A percentile compares a stretch with the other conserved stretches of the same genome.
These are phyloP conservation scores for Dolichoris vasculosae DNA, from an alignment of 1,140 invertebrate species.

Conservation along the genomic window DNA sequence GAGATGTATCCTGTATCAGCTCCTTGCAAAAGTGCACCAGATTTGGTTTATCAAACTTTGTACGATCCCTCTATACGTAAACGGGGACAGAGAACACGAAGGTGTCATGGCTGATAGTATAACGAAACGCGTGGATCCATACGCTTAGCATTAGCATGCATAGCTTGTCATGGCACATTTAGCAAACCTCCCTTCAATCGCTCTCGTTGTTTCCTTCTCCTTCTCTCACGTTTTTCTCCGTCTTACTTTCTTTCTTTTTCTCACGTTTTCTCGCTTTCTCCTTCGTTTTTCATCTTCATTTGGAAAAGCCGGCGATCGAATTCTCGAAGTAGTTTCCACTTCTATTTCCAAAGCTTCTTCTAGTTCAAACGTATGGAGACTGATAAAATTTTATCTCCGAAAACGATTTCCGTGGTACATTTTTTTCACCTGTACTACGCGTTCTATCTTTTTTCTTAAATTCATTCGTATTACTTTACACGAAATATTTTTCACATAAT, in stretches of 20 bases:
- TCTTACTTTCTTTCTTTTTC: background rate
- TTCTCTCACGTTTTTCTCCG: background rate
- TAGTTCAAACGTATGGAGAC: constrained; percentile 14
- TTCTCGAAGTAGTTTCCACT: constrained; percentile 38
- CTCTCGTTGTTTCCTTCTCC: background rate
- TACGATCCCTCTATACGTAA: background rate
- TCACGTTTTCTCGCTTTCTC: background rate
- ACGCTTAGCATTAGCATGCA: constrained; percentile 65
- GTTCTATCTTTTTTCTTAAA: background rate
- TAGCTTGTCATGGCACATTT: constrained; percentile 62
- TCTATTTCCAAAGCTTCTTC: constrained; percentile 29
- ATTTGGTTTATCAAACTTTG: constrained; percentile 4
- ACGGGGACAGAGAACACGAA: background rate
- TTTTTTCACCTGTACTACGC: background rate
- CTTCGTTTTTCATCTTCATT: background rate
- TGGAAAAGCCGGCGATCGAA: background rate
- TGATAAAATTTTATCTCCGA: constrained; percentile 37
- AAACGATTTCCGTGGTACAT: background rate
- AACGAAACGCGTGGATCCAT: constrained; percentile 46
- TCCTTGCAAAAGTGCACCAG: background rate
- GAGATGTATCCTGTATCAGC: background rate
- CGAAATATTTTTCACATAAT: background rate
- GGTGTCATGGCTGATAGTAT: background rate
- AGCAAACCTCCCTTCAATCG: constrained; percentile 51
- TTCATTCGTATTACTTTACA: background rate